These are phyloP conservation scores for Augochlora pura DNA, from an alignment of 1,140 invertebrate genomes.

Conservation along the genomic window DNA sequence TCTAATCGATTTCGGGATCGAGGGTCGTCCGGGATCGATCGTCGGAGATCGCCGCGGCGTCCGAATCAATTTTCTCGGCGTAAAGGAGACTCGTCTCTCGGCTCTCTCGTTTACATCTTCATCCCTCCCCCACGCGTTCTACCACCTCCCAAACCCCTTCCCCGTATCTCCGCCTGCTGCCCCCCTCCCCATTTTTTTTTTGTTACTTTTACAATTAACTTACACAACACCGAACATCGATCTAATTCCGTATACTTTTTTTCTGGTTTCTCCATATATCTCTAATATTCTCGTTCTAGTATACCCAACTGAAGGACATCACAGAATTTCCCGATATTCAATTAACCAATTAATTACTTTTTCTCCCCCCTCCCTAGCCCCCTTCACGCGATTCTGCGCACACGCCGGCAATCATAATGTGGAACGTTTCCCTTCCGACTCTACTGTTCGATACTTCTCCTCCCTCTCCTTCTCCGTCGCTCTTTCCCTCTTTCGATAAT, in stretches of 20 bases:
- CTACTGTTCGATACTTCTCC: constrained; percentile 22
- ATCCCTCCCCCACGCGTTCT: too few relatives aligned
- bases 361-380: not conserved
- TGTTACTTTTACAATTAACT: constrained; percentile 59
- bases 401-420: constrained; percentile 66
- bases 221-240: constrained; percentile 74
- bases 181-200: not conserved
- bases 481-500: not conserved
- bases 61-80: constrained; percentile 42
- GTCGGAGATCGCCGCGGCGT: constrained; percentile 32
- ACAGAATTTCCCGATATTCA: constrained; percentile 78
- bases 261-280: constrained; percentile 53
- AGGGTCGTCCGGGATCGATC: constrained; percentile 39
- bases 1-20: constrained; percentile 21
- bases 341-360: constrained; percentile 49
- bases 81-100: constrained; percentile 49
- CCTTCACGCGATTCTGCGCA: constrained; percentile 14
- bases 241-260: constrained; percentile 74
- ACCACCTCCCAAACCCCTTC: too few relatives aligned
- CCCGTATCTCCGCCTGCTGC: too few relatives aligned
- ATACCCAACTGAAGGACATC: constrained; percentile 79
- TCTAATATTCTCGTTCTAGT: constrained; percentile 68
- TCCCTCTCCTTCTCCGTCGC: constrained; percentile 33
- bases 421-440: constrained; percentile 49
- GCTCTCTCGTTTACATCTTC: not conserved